A percentile compares a stretch with the other conserved stretches of the same genome.
phyloP scores from a whole-genome alignment of 2,888 invertebrate genomes.

The Amiota minor region DNA sequence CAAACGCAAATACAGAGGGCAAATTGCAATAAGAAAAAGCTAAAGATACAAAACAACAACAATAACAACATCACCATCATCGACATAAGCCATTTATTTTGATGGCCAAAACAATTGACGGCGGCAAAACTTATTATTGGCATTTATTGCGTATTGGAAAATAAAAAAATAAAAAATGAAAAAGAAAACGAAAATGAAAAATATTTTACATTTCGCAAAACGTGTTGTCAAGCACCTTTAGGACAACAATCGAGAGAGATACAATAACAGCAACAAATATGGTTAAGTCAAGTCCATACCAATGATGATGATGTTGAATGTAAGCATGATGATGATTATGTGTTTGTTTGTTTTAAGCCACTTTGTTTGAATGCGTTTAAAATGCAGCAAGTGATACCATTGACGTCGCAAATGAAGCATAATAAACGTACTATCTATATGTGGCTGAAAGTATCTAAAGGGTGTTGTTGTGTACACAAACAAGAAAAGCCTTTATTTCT shows the following conservation, averaged over 20 bases:
- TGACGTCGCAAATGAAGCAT: constrained; percentile 65
- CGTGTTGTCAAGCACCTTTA: constrained; percentile 64
- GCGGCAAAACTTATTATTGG: constrained; percentile 62
- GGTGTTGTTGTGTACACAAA: background rate
- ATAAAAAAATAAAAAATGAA: background rate
- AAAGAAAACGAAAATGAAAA: background rate
- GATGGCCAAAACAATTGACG: constrained; percentile 49
- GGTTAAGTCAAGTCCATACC: constrained; percentile 15
- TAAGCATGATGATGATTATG: constrained; percentile 50
- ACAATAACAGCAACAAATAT: background rate
- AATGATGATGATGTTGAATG: constrained; percentile 20
- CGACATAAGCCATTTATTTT: constrained; percentile 55
- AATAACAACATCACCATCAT: background rate
- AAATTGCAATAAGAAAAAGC: no score
- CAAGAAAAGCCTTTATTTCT: background rate
- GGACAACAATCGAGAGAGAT: background rate
- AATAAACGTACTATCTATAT: constrained; percentile 49
- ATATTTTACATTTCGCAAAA: constrained; percentile 51
- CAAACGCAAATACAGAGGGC: no score
- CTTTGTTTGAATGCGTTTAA: constrained; percentile 52
- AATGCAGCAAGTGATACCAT: constrained; percentile 68
- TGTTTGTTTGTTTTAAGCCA: constrained; percentile 52
- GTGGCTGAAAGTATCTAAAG: background rate
- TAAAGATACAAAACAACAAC: background rate
- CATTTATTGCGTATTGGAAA: constrained; percentile 6